Percentiles rank a stretch among this genome's conserved stretches.
Conservation (phyloP, 2,888 invertebrate genomes). For the Cataglyphis albicans region DNA sequence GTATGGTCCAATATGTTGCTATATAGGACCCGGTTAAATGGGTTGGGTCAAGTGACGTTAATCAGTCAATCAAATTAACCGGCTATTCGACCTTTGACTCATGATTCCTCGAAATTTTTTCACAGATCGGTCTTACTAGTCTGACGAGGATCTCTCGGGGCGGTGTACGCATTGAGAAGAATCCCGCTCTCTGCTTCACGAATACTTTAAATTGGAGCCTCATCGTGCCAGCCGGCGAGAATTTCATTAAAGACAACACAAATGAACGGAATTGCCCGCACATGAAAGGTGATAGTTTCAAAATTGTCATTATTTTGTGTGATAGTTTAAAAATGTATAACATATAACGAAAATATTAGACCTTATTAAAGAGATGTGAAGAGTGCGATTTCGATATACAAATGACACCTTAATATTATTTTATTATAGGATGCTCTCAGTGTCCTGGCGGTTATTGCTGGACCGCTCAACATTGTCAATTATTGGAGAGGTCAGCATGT, state of each 20-base stretch:
- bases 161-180: constrained; percentile 92
- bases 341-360: not conserved
- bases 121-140: constrained; percentile 91
- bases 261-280: constrained; percentile 58
- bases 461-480: constrained; percentile 87
- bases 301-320: no score
- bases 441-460: constrained; percentile 87
- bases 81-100: constrained; percentile 69
- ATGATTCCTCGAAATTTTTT: constrained; percentile 47
- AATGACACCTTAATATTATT: not conserved
- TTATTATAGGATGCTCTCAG: constrained; percentile 88
- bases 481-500: constrained; percentile 87
- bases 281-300: constrained; percentile 25
- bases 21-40: constrained; percentile 69
- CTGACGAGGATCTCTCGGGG: constrained; percentile 93
- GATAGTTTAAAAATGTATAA: not conserved
- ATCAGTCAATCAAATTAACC: constrained; percentile 79
- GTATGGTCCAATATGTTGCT: constrained; percentile 65
- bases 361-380: not conserved
- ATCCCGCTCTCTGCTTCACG: constrained; percentile 92
- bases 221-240: constrained; percentile 87
- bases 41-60: constrained; percentile 79
- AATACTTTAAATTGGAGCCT: constrained; percentile 90
- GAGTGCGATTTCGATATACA: not conserved
- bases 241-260: constrained; percentile 80